These are phyloP conservation scores for Cynopterus brachyotis DNA, from an alignment of 2,113 vertebrate genomes.

Conservation along the genomic window DNA sequence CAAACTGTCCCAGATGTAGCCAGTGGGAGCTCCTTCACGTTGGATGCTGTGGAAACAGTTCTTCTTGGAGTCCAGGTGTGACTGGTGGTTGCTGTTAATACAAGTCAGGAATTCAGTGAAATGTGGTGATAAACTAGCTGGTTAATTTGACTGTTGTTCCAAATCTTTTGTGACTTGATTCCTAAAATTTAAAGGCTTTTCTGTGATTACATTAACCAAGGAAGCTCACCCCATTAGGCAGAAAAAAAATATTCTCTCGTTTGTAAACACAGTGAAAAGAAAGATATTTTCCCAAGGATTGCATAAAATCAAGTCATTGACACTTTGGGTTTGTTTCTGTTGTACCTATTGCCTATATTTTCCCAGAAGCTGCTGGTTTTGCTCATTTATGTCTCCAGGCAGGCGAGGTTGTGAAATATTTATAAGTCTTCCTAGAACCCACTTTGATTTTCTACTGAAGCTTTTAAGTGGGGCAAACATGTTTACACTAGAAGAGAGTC, in stretches of 20 bases:
- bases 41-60: not conserved
- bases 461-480: conserved; percentile 31
- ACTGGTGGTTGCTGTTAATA: not conserved
- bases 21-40: not conserved
- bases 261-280: not conserved
- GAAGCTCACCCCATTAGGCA: not conserved
- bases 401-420: conserved; percentile 12
- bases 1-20: not conserved
- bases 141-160: not conserved
- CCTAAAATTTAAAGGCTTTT: not conserved
- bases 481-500: conserved; percentile 22
- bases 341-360: not conserved
- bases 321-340: not conserved
- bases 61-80: not conserved
- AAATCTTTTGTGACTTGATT: not conserved
- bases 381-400: not conserved
- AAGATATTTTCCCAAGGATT: not conserved
- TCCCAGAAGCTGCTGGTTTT: not conserved
- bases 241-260: not conserved
- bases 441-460: conserved; percentile 16
- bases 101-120: not conserved
- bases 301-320: not conserved
- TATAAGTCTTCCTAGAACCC: not conserved
- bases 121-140: not conserved
- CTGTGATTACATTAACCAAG: not conserved